Evolutionary conservation across 1,140 invertebrate species (phyloP), one percentile per base, ranked within the genome.

Genomic region (Neomicropteryx cornuta): DNA sequence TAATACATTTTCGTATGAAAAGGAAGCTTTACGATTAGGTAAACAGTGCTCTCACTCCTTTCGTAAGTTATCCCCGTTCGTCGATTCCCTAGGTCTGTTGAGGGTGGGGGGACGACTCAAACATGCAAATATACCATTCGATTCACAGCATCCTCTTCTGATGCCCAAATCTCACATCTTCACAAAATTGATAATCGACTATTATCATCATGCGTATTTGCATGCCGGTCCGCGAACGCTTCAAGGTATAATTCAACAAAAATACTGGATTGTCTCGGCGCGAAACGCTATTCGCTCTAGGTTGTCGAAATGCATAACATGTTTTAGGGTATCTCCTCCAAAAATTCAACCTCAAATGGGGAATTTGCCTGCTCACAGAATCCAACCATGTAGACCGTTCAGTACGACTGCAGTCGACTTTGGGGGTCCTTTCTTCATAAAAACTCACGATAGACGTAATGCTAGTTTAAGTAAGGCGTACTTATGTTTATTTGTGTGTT

Each of bases 81-180:
- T 47, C 5, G 45, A 44, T 33, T 2, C 14, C 16, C 11, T 16
- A 17, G 38, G 33, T 33, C 40, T 47, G 30, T 40, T 49, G 32
- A 47, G 45, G 40, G 48, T 50, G 41, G 45, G 45, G 43, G 48
- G 48, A 39, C 37, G 48, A 18, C 16, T 50, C 2, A 39, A 29
- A n/a, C 21, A 42, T 18, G 21, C 48, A 2, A 27, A 29, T 14
- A 16, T 50, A 17, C 30, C 41, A 2, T 45, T 36, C 32, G 22
- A 39, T 32, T n/a, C n/a, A 3, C 45, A 45, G 33, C 39, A 50
- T 40, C 48, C 48, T 2, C 8, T 45, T 11, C 22, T 50, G 11
- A 16, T 47, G 10, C 45, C 48, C 22, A 47, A 45, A 31, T 40
- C 42, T 20, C 31, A 31, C 20, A 13, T 36, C 30, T 35, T 47